Percentiles rank a stretch among this genome's conserved stretches.
These are phyloP conservation scores for Strigamia maritima DNA, from an alignment of 2,888 invertebrate genomes.

Conservation along the genomic window DNA sequence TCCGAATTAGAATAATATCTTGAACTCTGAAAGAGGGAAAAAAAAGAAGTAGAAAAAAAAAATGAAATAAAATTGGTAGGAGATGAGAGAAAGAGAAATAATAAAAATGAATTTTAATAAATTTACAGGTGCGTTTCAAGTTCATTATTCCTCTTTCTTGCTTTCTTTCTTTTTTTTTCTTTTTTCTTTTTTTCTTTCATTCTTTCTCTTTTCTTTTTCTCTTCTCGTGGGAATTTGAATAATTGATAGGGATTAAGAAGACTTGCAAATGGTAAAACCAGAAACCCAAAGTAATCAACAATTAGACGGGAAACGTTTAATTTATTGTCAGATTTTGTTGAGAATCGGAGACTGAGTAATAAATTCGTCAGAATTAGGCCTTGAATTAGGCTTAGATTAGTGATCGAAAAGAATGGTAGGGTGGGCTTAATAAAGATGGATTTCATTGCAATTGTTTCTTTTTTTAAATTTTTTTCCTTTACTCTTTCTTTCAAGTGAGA, in stretches of 20 bases:
- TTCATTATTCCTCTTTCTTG: not conserved
- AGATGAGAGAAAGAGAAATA: not conserved
- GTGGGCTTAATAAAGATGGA: slow-evolving; percentile 30
- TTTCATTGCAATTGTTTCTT: slow-evolving; percentile 25
- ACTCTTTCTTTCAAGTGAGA: not conserved
- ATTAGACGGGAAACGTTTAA: slow-evolving; percentile 32
- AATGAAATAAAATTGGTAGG: too few species aligned
- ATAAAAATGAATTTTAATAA: slow-evolving; percentile 17
- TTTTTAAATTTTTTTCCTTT: not conserved
- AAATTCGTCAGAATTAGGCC: slow-evolving; percentile 26
- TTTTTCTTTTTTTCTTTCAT: not conserved
- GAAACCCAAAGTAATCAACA: slow-evolving; percentile 34
- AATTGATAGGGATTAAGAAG: slow-evolving; percentile 34
- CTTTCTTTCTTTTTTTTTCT: not conserved
- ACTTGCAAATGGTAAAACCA: slow-evolving; percentile 30
- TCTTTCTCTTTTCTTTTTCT: not conserved
- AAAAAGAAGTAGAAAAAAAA: too few species aligned
- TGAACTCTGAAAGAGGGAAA: not conserved
- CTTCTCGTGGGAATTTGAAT: slow-evolving; percentile 29
- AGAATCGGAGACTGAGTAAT: slow-evolving; percentile 7
- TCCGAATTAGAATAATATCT: not conserved
- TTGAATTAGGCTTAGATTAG: slow-evolving; percentile 23
- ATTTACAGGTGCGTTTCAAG: slow-evolving; percentile 29
- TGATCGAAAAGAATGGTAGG: slow-evolving; percentile 24
- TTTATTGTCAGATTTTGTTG: slow-evolving; percentile 34